Percentiles rank a stretch among this genome's conserved stretches.
Conservation (phyloP, 2,113 vertebrate genomes). For the Rhea americana region DNA sequence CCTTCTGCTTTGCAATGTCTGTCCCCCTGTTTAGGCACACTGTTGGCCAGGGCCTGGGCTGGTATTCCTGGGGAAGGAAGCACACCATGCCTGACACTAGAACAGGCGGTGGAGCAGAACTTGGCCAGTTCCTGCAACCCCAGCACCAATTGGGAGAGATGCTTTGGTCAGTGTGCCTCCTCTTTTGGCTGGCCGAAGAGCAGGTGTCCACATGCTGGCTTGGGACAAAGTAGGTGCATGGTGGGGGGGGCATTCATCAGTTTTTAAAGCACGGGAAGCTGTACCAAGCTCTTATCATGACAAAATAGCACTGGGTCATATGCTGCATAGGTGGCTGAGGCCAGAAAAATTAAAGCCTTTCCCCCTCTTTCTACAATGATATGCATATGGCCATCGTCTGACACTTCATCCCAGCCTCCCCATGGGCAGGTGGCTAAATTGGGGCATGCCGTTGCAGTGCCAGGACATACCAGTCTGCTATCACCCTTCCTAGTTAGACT, state of each 20-base stretch:
- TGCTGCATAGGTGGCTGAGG: not conserved
- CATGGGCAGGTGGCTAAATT: not conserved
- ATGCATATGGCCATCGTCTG: not conserved
- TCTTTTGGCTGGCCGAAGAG: not conserved
- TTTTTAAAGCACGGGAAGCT: not conserved
- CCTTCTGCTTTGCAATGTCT: not conserved
- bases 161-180: not conserved
- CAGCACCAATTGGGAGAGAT: not conserved
- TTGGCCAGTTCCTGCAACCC: accelerated
- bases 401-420: not conserved
- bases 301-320: not conserved
- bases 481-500: not conserved
- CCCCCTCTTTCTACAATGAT: too few species aligned
- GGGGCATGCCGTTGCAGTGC: not conserved
- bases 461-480: not conserved
- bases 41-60: not conserved
- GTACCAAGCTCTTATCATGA: not conserved
- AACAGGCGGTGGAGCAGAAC: not conserved
- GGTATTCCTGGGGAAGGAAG: not conserved
- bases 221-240: too few species aligned
- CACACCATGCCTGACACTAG: not conserved
- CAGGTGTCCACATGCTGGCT: too few species aligned
- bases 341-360: not conserved
- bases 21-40: accelerated
- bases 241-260: not conserved